These are phyloP conservation scores for Neogale vison DNA, from an alignment of 2,113 vertebrate genomes.

Conservation along the genomic window DNA sequence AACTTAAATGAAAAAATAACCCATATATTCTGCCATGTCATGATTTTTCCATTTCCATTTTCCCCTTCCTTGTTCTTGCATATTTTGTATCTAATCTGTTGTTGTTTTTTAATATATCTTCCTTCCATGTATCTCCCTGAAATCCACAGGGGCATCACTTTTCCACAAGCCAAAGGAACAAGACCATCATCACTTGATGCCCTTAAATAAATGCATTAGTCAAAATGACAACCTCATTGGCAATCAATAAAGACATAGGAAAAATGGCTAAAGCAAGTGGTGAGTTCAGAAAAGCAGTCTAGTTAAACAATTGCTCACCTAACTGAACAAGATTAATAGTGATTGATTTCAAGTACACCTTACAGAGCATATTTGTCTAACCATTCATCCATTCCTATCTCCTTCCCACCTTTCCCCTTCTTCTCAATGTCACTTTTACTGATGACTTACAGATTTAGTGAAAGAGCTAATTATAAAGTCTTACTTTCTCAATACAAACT, in stretches of 20 bases:
- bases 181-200: constrained; percentile 53
- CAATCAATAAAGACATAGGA: constrained; percentile 73
- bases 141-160: not conserved
- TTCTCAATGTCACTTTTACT: not conserved
- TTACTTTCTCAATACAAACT: not conserved
- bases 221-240: constrained; percentile 73
- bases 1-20: not conserved
- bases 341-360: constrained; percentile 69
- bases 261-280: constrained; percentile 65
- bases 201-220: constrained; percentile 68
- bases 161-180: constrained; percentile 14
- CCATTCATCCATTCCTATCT: not conserved
- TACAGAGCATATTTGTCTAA: constrained; percentile 48
- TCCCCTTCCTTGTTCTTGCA: not conserved
- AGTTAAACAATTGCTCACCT: constrained; percentile 70
- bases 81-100: not conserved
- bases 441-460: constrained; percentile 21
- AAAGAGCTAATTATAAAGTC: constrained; percentile 13
- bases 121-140: not conserved
- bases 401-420: not conserved
- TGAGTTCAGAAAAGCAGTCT: constrained; percentile 57
- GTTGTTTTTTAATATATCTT: not conserved
- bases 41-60: not conserved
- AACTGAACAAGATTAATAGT: constrained; percentile 65
- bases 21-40: not conserved